Percentiles rank a stretch among this genome's conserved stretches.
Conservation (phyloP, 2,888 invertebrate species). For the Netelia fuscicornis region DNA sequence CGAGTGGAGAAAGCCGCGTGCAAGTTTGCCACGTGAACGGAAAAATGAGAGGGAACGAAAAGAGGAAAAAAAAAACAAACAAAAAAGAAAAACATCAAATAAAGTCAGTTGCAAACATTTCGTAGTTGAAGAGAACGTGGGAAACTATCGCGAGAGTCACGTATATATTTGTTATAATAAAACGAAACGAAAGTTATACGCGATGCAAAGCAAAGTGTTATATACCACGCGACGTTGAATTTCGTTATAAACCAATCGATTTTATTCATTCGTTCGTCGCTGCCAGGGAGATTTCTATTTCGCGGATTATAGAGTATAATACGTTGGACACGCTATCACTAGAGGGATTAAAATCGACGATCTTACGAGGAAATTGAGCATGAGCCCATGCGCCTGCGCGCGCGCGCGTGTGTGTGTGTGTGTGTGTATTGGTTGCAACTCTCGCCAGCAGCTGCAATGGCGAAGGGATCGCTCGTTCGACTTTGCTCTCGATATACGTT, state of each 20-base stretch:
- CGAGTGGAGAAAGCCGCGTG: constrained; percentile 60
- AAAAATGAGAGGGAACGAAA: background rate
- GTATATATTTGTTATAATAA: background rate
- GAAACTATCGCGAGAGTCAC: constrained; percentile 27
- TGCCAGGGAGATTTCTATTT: constrained; percentile 55
- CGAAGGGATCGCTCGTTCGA: constrained; percentile 33
- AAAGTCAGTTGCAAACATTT: constrained; percentile 25
- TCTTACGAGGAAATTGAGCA: background rate
- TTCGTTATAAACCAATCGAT: constrained; percentile 54
- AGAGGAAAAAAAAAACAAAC: constrained; percentile 8
- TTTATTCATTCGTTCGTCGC: constrained; percentile 37
- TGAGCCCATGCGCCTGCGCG: background rate
- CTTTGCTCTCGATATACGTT: constrained; percentile 55
- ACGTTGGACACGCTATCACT: constrained; percentile 30
- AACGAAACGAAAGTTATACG: constrained; percentile 23
- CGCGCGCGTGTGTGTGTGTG: background rate
- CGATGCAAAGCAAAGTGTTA: constrained; percentile 44
- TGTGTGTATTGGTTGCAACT: background rate
- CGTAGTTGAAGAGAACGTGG: constrained; percentile 50
- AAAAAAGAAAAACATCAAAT: constrained; percentile 23
- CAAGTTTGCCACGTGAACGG: no score
- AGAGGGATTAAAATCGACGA: constrained; percentile 39
- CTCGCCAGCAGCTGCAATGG: constrained; percentile 38
- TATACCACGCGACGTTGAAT: constrained; percentile 38
- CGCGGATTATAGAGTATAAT: constrained; percentile 55